Percentiles rank a stretch among this genome's conserved stretches.
phyloP scores from a whole-genome alignment of 1,140 invertebrate species.

The Zaprionus ornatus region DNA sequence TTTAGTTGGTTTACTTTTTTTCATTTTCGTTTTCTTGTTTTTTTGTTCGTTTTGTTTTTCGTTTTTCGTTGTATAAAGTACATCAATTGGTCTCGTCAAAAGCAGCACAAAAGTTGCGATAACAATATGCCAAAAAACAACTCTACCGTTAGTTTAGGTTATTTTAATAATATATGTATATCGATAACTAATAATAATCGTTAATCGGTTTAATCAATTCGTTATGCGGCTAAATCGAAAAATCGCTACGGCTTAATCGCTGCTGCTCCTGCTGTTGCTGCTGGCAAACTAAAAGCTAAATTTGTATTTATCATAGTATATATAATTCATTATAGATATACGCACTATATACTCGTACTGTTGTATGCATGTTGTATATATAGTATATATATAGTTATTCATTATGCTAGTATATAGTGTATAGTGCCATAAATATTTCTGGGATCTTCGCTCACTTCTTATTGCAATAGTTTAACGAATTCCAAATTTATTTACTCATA shows the following conservation, averaged over 20 bases:
- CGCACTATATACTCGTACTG: constrained; percentile 27
- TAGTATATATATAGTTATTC: constrained; percentile 35
- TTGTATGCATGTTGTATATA: constrained; percentile 45
- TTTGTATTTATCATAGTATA: constrained; percentile 35
- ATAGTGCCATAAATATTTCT: constrained; percentile 73
- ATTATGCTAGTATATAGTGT: constrained; percentile 58
- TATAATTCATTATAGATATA: constrained; percentile 17
- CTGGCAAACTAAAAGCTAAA: constrained; percentile 50
- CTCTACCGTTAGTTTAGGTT: constrained; percentile 56
- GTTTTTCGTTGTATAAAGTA: constrained; percentile 78
- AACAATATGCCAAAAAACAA: constrained; percentile 79
- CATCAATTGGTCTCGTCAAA: constrained; percentile 80
- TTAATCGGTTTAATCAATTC: constrained; percentile 71
- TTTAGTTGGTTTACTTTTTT: constrained; percentile 24
- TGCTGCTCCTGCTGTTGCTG: constrained; percentile 26
- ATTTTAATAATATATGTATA: constrained; percentile 53
- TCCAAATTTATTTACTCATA: constrained; percentile 72
- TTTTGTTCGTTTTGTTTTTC: constrained; percentile 32
- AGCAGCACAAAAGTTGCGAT: constrained; percentile 81
- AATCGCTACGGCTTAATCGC: constrained; percentile 67
- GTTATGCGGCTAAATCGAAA: constrained; percentile 75
- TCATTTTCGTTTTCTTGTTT: constrained; percentile 17
- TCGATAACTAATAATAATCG: constrained; percentile 70
- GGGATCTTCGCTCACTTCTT: constrained; percentile 62
- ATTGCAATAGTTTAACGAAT: constrained; percentile 77